Conservation (phyloP, 2,113 vertebrate genomes). For the Brachyistius frenatus region DNA sequence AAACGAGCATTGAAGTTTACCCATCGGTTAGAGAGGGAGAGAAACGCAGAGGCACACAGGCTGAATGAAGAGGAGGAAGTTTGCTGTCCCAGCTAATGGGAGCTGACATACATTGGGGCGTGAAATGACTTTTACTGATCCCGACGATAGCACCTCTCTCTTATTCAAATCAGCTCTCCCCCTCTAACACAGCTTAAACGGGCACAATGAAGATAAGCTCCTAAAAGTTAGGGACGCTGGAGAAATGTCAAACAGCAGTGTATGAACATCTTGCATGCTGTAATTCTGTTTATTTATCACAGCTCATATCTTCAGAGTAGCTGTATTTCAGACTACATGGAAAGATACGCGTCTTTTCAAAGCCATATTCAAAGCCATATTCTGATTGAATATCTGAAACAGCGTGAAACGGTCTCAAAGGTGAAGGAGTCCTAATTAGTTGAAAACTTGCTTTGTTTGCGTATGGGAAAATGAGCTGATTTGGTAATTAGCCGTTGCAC, state of each 20-base stretch:
- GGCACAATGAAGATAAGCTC: constrained; percentile 61
- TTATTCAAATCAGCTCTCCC: constrained; percentile 66
- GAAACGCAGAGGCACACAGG: constrained; percentile 4
- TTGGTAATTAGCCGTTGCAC: constrained; percentile 44
- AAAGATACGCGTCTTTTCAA: constrained; percentile 2
- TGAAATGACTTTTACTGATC: constrained; percentile 81
- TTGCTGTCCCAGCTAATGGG: constrained; percentile 75
- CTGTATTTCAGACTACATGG: constrained; percentile 21
- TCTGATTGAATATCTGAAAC: constrained; percentile 52
- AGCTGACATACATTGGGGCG: constrained; percentile 74
- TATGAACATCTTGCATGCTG: constrained; percentile 25
- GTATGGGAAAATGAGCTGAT: constrained; percentile 50
- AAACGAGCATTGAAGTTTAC: constrained; percentile 32
- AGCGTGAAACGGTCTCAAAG: constrained; percentile 37
- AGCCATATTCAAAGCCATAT: no score
- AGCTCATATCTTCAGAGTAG: neutral
- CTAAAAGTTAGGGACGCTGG: constrained; percentile 57
- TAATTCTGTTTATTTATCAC: constrained; percentile 44
- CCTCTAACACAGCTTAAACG: constrained; percentile 47
- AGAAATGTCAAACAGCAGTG: constrained; percentile 35
- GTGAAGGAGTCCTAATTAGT: constrained; percentile 65
- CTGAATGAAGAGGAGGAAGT: constrained; percentile 62
- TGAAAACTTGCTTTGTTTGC: constrained; percentile 39
- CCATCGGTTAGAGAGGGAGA: constrained; percentile 31
- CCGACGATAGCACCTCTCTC: constrained; percentile 69